phyloP scores from a whole-genome alignment of 30 jellyfish, hydroid and myxozoan species.

The Aurelia aurita region DNA sequence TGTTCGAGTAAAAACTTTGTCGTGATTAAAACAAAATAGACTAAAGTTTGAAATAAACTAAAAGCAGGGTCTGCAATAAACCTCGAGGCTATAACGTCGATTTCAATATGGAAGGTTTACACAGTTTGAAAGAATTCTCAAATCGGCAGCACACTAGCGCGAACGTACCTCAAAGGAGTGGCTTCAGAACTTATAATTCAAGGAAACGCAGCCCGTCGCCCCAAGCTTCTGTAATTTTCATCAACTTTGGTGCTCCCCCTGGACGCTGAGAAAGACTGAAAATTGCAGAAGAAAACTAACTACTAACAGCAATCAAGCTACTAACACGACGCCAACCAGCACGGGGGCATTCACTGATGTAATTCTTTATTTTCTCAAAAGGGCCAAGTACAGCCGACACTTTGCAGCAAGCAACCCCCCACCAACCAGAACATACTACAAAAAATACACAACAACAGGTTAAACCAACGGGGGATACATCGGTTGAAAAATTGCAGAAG shows the following conservation, averaged over 20 bases:
- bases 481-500: constrained; percentile 60
- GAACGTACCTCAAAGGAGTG: too few relatives aligned
- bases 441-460: constrained; percentile 59
- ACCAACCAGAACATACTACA: constrained; percentile 77
- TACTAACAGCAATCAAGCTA: too few relatives aligned
- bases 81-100: too few relatives aligned
- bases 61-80: too few relatives aligned
- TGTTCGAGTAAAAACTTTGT: too few relatives aligned
- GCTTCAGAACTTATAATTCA: background rate
- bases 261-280: constrained; percentile 12
- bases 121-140: too few relatives aligned
- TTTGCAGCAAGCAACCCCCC: constrained; percentile 71
- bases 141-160: too few relatives aligned
- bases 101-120: too few relatives aligned
- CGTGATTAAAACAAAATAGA: too few relatives aligned
- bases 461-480: constrained; percentile 43
- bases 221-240: constrained; percentile 65
- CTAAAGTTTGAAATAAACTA: too few relatives aligned
- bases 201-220: background rate
- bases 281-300: constrained; percentile 39
- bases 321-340: too few relatives aligned
- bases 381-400: constrained; percentile 86
- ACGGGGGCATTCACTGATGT: background rate
- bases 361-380: constrained; percentile 27
- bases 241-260: background rate